A percentile compares a stretch with the other conserved stretches of the same genome.
Conservation (phyloP, 2,797 vertebrate genomes). For the Muraenolepis orangiensis region DNA sequence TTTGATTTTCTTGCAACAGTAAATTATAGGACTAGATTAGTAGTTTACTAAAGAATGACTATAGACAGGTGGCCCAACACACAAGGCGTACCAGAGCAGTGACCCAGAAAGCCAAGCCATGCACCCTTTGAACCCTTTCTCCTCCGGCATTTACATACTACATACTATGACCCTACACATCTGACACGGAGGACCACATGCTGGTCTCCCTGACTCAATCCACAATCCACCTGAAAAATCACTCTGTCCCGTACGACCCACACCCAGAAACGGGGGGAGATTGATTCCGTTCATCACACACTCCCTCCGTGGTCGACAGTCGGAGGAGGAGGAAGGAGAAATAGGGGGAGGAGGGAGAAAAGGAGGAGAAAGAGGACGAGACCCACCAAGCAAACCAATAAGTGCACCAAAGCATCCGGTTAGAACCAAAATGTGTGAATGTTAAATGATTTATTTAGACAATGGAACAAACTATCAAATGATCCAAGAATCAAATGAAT, state of each 20-base stretch:
- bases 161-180: neutral
- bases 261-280: neutral
- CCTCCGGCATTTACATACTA: neutral
- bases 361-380: too few species aligned
- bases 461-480: too few species aligned
- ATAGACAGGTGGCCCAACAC: neutral
- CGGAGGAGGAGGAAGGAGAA: too few species aligned
- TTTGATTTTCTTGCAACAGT: neutral
- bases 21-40: neutral
- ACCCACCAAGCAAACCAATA: neutral
- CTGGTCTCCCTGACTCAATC: too few species aligned
- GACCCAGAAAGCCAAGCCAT: neutral
- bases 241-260: neutral
- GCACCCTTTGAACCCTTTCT: neutral
- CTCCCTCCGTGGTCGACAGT: neutral
- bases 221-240: neutral
- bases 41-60: too few species aligned
- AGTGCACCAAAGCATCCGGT: neutral
- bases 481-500: too few species aligned
- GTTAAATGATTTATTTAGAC: neutral
- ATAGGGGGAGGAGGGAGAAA: too few species aligned
- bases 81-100: neutral
- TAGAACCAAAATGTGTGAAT: neutral
- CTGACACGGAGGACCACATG: neutral
- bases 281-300: neutral